Base-by-base conservation (phyloP, 37 sponge, comb jelly and placozoan genomes). In the Cladorhizidae sp. region DNA sequence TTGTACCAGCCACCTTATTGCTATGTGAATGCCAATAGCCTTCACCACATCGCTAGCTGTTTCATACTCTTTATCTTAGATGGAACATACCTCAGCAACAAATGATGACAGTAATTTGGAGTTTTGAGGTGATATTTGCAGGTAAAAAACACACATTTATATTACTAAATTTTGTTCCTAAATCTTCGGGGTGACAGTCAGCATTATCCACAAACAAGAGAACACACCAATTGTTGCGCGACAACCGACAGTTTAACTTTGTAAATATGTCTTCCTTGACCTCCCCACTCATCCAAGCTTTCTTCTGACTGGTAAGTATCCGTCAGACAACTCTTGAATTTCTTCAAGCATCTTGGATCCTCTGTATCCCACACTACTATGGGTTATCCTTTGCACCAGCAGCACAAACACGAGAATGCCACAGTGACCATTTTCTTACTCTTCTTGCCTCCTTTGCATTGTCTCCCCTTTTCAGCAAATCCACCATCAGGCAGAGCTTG, bases 211-310 rank as follows among this genome's bases (percentile, higher is more conserved):
- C 78, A 22, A 88, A 45, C 29, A 88, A 43, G 18, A 88, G 63
- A 78, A 88, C 49, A 1, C 23, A 63, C 20, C 84, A 40, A 65
- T 57, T 64, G 51, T 45, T 78, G 23, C 57, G 56, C 29, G 59
- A 70, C 45, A 88, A 55, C 28, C 6, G 36, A 22, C 37, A 25
- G 63, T 88, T 88, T 17, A 88, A 29, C 36, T 78, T 78, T 23
- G 85, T 39, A 31, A 84, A 40, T 43, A 85, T 41, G 2, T 28
- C 54, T 2, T 85, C 85, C 79, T 78, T 26, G 43, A 84, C 78
- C 18, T 84, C 80, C 40, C 85, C 85, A 59, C 72, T 88, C 89
- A 84, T 88, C 89, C 89, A 88, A 33, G 84, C 84, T 57, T 88
- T 88, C 41, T 45, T 64, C 74, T 88, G 89, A 49, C 59, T 59